Evolutionary conservation across 2,797 vertebrate genomes (phyloP).

Genomic region (Amphiprion clarkii): DNA sequence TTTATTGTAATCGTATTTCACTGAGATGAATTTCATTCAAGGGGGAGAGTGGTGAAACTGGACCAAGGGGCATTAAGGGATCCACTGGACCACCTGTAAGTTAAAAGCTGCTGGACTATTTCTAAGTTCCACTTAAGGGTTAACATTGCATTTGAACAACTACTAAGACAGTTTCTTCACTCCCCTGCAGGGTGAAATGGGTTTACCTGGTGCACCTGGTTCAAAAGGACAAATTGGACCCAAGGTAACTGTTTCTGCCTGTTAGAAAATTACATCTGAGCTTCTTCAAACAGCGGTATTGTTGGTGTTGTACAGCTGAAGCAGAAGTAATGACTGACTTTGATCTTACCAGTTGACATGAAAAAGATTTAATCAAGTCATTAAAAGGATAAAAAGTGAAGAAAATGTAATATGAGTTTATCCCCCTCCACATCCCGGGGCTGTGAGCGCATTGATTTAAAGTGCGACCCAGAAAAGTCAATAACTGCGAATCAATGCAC

Average conservation of each 20-base stretch:
- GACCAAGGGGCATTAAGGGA: conserved; percentile 89
- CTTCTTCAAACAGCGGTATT: conserved; percentile 15
- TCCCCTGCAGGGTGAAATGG: conserved; percentile 88
- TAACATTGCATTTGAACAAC: conserved; percentile 10
- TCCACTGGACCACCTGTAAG: conserved; percentile 88
- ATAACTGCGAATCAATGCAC: conserved; percentile 24
- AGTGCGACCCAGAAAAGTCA: conserved; percentile 32
- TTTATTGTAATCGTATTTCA: conserved; percentile 11
- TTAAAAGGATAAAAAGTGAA: conserved; percentile 30
- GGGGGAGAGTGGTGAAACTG: conserved; percentile 91
- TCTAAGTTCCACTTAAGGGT: not conserved
- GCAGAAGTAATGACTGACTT: conserved; percentile 24
- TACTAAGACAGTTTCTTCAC: conserved; percentile 8
- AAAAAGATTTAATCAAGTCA: conserved; percentile 13
- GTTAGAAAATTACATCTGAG: not conserved
- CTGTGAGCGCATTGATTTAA: conserved; percentile 6
- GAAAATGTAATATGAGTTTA: conserved; percentile 27
- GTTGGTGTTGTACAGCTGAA: conserved; percentile 1
- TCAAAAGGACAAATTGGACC: conserved; percentile 86
- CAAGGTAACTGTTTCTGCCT: conserved; percentile 85
- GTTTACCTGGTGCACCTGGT: conserved; percentile 88
- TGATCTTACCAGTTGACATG: conserved; percentile 9
- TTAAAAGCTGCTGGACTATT: conserved; percentile 45
- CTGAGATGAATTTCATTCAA: conserved; percentile 69
- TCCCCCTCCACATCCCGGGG: conserved; percentile 1